Evolutionary conservation across 92 coral and sea anemone species (phyloP), one percentile per base, ranked within the genome.

Genomic region (Epizoanthus fatuus): DNA sequence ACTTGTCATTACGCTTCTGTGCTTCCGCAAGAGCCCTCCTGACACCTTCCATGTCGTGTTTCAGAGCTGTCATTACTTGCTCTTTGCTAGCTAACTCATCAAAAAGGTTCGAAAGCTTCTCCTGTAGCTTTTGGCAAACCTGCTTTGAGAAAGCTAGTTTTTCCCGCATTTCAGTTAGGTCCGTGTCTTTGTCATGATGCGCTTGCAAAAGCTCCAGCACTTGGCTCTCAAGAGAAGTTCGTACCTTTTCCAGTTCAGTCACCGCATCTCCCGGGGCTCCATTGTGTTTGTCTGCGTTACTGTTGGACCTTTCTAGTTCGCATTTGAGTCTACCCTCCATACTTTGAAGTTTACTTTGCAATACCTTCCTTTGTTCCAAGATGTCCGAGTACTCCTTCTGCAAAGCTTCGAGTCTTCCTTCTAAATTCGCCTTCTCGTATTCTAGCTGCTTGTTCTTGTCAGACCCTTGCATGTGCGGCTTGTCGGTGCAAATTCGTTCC

Each of bases 371-470:
- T 58, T 92, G 93, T 47, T 90, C 93, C 39, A 95, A 72, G 57
- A 92, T 91, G 16, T 29, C 55, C 0, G 85, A 78, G 80, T 90
- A 95, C 57, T 95, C 98, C 20, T 66, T 72, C 17, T 92, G 86
- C n/a, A 95, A 72, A 6, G 93, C 44, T 76, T 93, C 90, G 10
- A 95, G 90, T 40, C 87, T 95, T 42, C 99, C 94, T 51, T 91
- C 94, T 77, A 95, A 81, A 63, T 93, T 88, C 11, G 93, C 93
- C 6, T 94, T 89, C 44, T 93, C 95, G 49, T 86, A 88, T 51
- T 72, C 87, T 35, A 90, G 68, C 58, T 90, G 88, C 17, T 81
- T 69, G 67, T 74, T 85, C 68, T 15, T 54, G 35, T 70, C 85
- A 16, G 29, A 55, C 4, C 32, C 71, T n/a, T 63, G 66, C 25